Base-by-base conservation (phyloP, 2,888 invertebrate genomes). In the Lochmaea crataegi region DNA sequence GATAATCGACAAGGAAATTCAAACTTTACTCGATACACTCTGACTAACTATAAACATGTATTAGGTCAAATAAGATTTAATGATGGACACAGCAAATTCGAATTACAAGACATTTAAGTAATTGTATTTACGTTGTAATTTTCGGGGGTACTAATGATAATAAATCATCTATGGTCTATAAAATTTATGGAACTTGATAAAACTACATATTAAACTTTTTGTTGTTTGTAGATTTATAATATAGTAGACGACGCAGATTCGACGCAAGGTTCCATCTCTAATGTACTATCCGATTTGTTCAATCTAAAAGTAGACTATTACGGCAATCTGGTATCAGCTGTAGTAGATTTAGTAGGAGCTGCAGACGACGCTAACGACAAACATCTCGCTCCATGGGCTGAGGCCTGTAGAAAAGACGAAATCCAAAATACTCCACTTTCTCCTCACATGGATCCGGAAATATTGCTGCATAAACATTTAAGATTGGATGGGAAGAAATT, bases 331-430 rank as follows among this genome's bases (percentile, higher is more conserved):
- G 89, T 96, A 78, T 95, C 96, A 26, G 93, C 93, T 58, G 84
- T 96, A 76, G 94, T 95, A 16, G 96, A 96, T 87, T 91, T 96
- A 87, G 90, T 90, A 1, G 91, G 91, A 10, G 93, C 95, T 6
- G 94, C 95, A 0, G 96, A 96, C 80, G 96, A 97, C 82, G 95
- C 96, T 0, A 97, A 97, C 86, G 97, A 97, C 87, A 96, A 96
- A 85, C 97, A 97, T 86, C 90, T 97, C 88, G 92, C 91, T 0
- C 96, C 96, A 18, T 97, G 97, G 97, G 96, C 96, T 0, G 94
- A 94, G 83, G 91, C 94, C 41, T 97, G 97, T 84, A 90, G 92
- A 76, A 88, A 88, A 76, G 92, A 94, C 85, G 89, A 89, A 60
- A 91, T 97, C 41, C 87, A 89, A 76, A 96, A 96, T 88, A 94